Percentiles rank a stretch among this genome's conserved stretches.
Conservation (phyloP, 1,140 invertebrate genomes). For the Sitobion miscanthi region DNA sequence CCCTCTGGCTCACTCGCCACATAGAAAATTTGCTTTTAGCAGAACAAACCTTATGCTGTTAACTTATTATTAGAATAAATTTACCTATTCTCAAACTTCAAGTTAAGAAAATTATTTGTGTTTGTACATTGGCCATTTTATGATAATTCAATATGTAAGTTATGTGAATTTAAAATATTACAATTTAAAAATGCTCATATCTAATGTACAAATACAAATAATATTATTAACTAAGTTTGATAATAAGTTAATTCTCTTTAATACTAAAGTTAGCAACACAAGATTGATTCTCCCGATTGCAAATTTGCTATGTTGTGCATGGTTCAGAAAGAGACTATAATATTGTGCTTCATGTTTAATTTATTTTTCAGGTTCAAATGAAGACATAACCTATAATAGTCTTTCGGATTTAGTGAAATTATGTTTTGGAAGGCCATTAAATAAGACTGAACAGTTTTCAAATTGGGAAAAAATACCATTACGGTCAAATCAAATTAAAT, state of each 20-base stretch:
- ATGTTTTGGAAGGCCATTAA: conserved; percentile 75
- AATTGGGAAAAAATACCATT: conserved; percentile 86
- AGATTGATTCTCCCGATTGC: not conserved
- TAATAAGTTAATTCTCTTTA: not conserved
- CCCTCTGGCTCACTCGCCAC: accelerated
- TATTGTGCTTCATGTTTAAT: not conserved
- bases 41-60: not conserved
- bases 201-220: not conserved
- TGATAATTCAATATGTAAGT: not conserved
- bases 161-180: not conserved
- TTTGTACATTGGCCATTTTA: not conserved
- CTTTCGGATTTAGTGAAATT: conserved; percentile 75
- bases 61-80: not conserved
- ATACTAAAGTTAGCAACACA: not conserved
- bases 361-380: conserved; percentile 55
- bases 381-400: conserved; percentile 63
- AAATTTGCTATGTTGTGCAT: not conserved
- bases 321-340: not conserved
- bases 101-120: not conserved
- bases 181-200: not conserved
- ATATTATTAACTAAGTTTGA: not conserved
- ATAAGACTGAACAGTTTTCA: conserved; percentile 85
- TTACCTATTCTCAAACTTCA: not conserved
- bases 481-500: conserved; percentile 74
- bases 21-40: not conserved